Conservation (phyloP, 2,888 invertebrate species). For the Gonocerus acuteangulatus region DNA sequence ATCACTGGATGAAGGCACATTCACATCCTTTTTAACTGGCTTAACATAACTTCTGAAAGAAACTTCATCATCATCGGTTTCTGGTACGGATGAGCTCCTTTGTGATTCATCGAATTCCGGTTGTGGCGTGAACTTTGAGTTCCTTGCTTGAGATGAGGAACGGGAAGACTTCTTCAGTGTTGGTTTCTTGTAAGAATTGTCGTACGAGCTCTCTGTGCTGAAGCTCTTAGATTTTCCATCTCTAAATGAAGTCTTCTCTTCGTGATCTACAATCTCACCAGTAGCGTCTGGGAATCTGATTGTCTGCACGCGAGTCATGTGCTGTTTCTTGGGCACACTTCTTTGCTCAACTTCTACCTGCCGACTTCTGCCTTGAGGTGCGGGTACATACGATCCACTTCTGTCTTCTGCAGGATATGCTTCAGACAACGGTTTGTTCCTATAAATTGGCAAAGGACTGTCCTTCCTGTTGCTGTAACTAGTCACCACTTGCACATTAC, state of each 20-base stretch:
- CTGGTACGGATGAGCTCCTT: not conserved
- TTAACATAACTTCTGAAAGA: not conserved
- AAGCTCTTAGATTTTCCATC: slow-evolving; percentile 32
- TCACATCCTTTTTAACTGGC: not conserved
- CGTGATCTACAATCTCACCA: slow-evolving; percentile 26
- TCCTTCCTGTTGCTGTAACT: slow-evolving; percentile 31
- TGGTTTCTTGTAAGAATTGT: slow-evolving; percentile 24
- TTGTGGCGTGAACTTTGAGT: not conserved
- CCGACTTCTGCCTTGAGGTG: not conserved
- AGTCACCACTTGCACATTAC: slow-evolving; percentile 32
- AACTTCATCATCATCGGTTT: not conserved
- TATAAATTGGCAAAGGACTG: slow-evolving; percentile 29
- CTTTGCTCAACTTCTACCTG: slow-evolving; percentile 6
- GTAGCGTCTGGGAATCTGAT: slow-evolving; percentile 31
- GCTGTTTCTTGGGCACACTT: slow-evolving; percentile 16
- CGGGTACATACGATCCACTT: not conserved
- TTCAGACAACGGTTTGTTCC: slow-evolving; percentile 8
- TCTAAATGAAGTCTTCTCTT: slow-evolving; percentile 24
- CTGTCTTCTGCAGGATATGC: not conserved
- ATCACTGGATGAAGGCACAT: slow-evolving; percentile 6
- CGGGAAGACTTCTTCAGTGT: not conserved
- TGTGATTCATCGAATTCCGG: not conserved
- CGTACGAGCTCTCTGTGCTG: slow-evolving; percentile 30
- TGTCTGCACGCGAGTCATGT: slow-evolving; percentile 27
- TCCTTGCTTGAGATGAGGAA: not conserved